Base-by-base conservation (phyloP, 2,888 invertebrate genomes). In the Volucella bombylans region DNA sequence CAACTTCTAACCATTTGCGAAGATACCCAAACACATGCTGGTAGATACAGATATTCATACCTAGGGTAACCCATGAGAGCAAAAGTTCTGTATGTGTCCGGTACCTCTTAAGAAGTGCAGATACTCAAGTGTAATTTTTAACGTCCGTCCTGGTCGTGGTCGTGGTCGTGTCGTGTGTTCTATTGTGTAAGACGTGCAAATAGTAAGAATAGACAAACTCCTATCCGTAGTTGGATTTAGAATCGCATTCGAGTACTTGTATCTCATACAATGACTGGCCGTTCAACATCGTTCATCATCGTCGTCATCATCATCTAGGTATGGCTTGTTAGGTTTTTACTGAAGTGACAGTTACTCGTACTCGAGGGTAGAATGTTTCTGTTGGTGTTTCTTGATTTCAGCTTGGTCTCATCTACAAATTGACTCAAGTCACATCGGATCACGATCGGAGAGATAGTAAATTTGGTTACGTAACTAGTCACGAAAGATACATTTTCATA, bases 341-440 rank as follows among this genome's bases (percentile, higher is more conserved):
- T 81, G 71, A 76, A 77, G 72, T 71, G 85, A 85, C 85, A 85
- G 81, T 77, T 85, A 31, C 31, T 31, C 2, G 31, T 31, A 31
- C 31, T 31, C 31, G 31, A 31, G 6, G 31, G 31, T 31, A 85
- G 85, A 85, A 81, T 77, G 61, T 71, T 65, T 80, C 45, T 80
- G 65, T 52, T 54, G 2, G 45, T 64, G 18, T 76, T 59, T 47
- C 43, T 57, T 23, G 54, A 59, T 80, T 83, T 81, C 81, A 71
- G 72, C 81, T 61, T 74, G 83, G 83, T 80, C 80, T 80, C 76
- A 59, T 68, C 85, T 62, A 81, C 81, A 81, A 85, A 81, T 85
- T 85, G 85, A 83, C 38, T 78, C 62, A 82, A 73, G 74, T 83
- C 62, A 59, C 52, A 52, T 39, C 49, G 14, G 38, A 50, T 54